Evolutionary conservation across 2,888 invertebrate species (phyloP), one percentile per base, ranked within the genome.

Genomic region (Drosophila koepferae): DNA sequence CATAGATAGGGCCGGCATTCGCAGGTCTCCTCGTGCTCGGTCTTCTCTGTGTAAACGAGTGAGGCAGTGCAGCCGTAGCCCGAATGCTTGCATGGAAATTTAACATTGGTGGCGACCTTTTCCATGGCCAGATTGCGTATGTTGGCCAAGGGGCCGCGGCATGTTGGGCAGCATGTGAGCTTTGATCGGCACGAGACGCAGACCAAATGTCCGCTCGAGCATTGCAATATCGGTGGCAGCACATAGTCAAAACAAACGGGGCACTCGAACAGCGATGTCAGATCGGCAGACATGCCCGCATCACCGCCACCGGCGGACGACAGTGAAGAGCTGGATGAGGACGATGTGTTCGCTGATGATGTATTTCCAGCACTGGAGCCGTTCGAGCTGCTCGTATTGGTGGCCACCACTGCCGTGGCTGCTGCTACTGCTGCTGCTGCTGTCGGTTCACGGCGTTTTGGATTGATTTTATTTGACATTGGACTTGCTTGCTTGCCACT

Each of bases 191-290:
- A 99, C 92, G 97, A 97, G 76, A 98, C 98, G 94, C 99, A 99
- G 71, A 99, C 99, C 91, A 99, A 95, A 94, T 99, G 99, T 74
- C 99, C 99, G 93, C 98, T 98, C 93, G 98, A 98, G 93, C 99
- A 99, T 94, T 99, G 99, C 93, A 99, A 95, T 90, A 99, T 99
- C 44, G 99, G 99, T 78, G 99, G 99, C 92, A 99, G 94, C 78
- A 99, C 99, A 95, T 99, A 99, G 94, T 99, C 99, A 93, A 99
- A 99, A 94, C 99, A 99, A 80, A 99, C 99, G 43, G 98, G 98
- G 93, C 98, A 98, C 93, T 98, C 98, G 93, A 98, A 98, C 60
- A 98, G 94, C 75, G 97, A 97, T 77, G 98, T 97, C 91, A 98
- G 94, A 93, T 98, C 98, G 89, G 97, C 96, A 60, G 97, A 96